Evolutionary conservation across 2,888 invertebrate species (phyloP).

Genomic region (Tenthredo livida): DNA sequence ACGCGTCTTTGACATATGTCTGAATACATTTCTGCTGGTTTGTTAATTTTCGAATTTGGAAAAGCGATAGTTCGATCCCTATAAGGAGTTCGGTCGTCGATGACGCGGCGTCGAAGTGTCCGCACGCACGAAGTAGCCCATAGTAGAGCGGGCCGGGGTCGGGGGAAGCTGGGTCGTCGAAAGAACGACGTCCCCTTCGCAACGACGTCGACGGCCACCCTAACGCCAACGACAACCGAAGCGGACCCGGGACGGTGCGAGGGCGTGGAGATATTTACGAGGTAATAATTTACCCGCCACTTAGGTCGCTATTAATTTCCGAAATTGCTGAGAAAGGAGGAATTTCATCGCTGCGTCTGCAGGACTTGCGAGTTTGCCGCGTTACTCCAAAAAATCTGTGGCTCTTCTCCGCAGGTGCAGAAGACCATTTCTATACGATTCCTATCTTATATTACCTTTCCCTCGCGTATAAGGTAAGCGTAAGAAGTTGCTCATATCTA

Average conservation of each 20-base stretch:
- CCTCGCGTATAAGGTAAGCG: not conserved
- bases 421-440: not conserved
- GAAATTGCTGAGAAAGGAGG: slow-evolving; percentile 76
- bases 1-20: not conserved
- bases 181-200: slow-evolving; percentile 54
- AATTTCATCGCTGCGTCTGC: slow-evolving; percentile 58
- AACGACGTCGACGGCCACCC: slow-evolving; percentile 53
- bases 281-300: slow-evolving; percentile 78
- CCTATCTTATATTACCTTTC: not conserved
- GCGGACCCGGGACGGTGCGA: slow-evolving; percentile 58
- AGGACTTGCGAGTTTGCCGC: not conserved
- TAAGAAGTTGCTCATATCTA: not conserved
- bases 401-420: not conserved
- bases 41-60: not conserved
- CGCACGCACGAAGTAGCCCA: slow-evolving; percentile 35
- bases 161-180: slow-evolving; percentile 38
- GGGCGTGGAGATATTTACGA: slow-evolving; percentile 76
- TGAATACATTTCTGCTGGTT: not conserved
- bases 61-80: not conserved
- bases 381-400: not conserved
- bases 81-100: not conserved
- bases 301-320: slow-evolving; percentile 78
- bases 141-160: slow-evolving; percentile 27
- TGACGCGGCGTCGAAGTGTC: slow-evolving; percentile 31
- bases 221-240: slow-evolving; percentile 59